These are phyloP conservation scores for Pissodes strobi DNA, from an alignment of 1,140 invertebrate genomes.

Conservation along the genomic window DNA sequence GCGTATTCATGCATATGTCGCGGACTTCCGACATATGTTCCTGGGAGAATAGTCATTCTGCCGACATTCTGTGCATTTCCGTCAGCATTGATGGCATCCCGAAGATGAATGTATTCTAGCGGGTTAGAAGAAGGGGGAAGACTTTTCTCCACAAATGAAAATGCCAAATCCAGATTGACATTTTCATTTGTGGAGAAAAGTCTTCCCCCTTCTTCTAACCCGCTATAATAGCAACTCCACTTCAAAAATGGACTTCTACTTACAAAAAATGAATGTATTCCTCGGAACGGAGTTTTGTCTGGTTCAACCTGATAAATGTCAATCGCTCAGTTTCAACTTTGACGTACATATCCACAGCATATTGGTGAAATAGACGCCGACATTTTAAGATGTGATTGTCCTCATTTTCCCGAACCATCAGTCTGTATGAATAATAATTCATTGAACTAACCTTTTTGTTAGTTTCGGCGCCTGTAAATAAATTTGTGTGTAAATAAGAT, in stretches of 20 bases:
- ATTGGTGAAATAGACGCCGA: conserved; percentile 54
- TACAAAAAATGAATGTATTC: no score
- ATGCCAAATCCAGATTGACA: no score
- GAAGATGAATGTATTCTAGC: conserved; percentile 45
- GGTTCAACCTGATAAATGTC: conserved; percentile 54
- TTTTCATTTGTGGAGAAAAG: no score
- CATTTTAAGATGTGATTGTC: conserved; percentile 50
- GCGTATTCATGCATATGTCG: conserved; percentile 57
- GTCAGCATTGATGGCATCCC: conserved; percentile 47
- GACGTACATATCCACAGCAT: conserved; percentile 58
- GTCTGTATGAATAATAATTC: conserved; percentile 53
- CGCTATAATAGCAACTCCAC: no score
- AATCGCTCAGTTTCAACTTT: conserved; percentile 59
- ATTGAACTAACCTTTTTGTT: no score
- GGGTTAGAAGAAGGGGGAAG: no score
- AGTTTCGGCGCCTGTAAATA: no score
- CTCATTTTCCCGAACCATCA: conserved; percentile 54
- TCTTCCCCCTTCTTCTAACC: no score
- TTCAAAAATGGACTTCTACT: no score
- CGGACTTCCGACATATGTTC: conserved; percentile 55
- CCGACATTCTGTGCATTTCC: conserved; percentile 35
- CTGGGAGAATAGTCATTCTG: conserved; percentile 54
- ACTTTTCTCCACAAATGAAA: no score
- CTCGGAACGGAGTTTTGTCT: no score
- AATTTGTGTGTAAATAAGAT: no score